Evolutionary conservation across 1,140 invertebrate species (phyloP).

Genomic region (honey bee (Apis mellifera)): Amel_HAv3.1 CM009933.2:8609001-8609500

Average conservation of each 20-base stretch:
- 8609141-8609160: conserved; percentile 32
- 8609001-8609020: not conserved
- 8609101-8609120: not conserved
- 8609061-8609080: not conserved
- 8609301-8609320: too few relatives aligned
- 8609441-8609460: too few relatives aligned
- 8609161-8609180: conserved; percentile 19
- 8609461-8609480: not conserved
- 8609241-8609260: not conserved
- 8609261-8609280: not conserved
- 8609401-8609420: too few relatives aligned
- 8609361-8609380: not conserved
- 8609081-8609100: conserved; percentile 4
- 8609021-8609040: not conserved
- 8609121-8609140: conserved; percentile 27
- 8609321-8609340: too few relatives aligned
- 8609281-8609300: not conserved
- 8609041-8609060: not conserved
- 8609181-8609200: conserved; percentile 23
- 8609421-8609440: too few relatives aligned
- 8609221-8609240: conserved; percentile 19
- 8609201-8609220: not conserved
- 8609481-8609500: not conserved
- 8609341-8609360: too few relatives aligned
- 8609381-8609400: too few relatives aligned